Evolutionary conservation across 2,113 vertebrate species (phyloP).

Genomic region (Penelope pileata): DNA sequence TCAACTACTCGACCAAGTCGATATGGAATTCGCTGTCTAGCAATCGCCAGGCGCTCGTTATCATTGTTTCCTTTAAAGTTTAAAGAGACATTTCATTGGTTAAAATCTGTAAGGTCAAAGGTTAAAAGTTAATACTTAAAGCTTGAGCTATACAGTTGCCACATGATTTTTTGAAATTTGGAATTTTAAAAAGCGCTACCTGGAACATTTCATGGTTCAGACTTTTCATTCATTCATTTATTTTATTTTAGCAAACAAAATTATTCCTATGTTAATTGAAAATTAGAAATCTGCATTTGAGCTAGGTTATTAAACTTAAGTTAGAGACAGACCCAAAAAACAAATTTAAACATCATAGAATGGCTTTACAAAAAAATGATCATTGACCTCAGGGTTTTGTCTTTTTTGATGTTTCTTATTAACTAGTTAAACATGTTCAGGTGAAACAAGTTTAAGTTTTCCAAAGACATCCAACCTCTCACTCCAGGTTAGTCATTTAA

Average conservation of each 20-base stretch:
- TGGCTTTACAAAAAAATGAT: slow-evolving; percentile 90
- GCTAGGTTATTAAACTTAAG: slow-evolving; percentile 93
- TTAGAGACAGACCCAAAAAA: slow-evolving; percentile 94
- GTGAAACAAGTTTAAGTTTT: slow-evolving; percentile 90
- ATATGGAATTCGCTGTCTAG: slow-evolving; percentile 99
- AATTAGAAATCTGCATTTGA: slow-evolving; percentile 93
- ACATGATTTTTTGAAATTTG: slow-evolving; percentile 95
- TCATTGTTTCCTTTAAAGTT: slow-evolving; percentile 99
- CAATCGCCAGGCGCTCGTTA: slow-evolving; percentile 99
- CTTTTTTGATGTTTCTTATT: slow-evolving; percentile 91
- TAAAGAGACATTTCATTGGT: slow-evolving; percentile 99
- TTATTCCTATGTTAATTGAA: slow-evolving; percentile 97
- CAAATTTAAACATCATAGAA: slow-evolving; percentile 92
- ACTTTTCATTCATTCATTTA: slow-evolving; percentile 93
- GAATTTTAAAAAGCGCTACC: slow-evolving; percentile 92
- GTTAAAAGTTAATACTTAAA: slow-evolving; percentile 99
- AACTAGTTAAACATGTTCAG: slow-evolving; percentile 96
- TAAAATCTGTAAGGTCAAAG: slow-evolving; percentile 99
- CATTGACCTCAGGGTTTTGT: slow-evolving; percentile 87
- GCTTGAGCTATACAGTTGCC: slow-evolving; percentile 95
- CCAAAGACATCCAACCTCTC: slow-evolving; percentile 88
- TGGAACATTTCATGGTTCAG: slow-evolving; percentile 94
- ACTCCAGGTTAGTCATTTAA: slow-evolving; percentile 86
- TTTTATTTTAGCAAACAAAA: slow-evolving; percentile 98
- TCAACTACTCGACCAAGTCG: slow-evolving; percentile 99